Percentiles rank a stretch among this genome's conserved stretches.
Conservation (phyloP, 2,797 vertebrate species). For the Saguinus oedipus region DNA sequence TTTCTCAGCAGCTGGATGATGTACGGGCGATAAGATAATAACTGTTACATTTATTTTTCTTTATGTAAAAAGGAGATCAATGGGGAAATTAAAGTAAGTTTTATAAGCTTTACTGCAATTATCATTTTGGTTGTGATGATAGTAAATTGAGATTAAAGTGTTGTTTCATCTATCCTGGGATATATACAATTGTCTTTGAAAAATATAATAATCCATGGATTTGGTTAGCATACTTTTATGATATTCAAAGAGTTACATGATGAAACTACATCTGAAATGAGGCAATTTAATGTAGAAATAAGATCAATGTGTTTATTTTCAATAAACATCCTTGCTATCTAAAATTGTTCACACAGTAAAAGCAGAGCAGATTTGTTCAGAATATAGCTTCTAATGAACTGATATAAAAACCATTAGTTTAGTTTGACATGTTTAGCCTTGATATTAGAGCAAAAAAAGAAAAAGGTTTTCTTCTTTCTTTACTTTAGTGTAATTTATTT, state of each 20-base stretch:
- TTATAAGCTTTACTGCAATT: neutral
- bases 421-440: conserved; percentile 19
- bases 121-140: neutral
- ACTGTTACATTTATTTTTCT: neutral
- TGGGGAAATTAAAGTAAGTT: neutral
- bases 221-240: neutral
- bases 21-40: neutral
- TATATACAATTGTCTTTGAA: neutral
- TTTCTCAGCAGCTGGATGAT: neutral
- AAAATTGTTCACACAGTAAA: neutral
- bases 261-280: neutral
- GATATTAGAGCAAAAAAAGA: neutral
- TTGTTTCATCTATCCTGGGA: neutral
- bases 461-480: neutral
- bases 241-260: neutral
- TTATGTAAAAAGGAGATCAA: neutral
- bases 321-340: neutral
- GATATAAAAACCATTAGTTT: conserved; percentile 36
- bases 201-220: neutral
- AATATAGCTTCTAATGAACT: neutral
- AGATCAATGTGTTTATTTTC: conserved; percentile 30
- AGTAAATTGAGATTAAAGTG: neutral
- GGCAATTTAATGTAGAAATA: conserved; percentile 1
- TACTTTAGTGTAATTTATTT: conserved; percentile 16
- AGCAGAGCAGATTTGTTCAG: neutral